Evolutionary conservation across 2,113 vertebrate species (phyloP).

Genomic region (Sturnira hondurensis): DNA sequence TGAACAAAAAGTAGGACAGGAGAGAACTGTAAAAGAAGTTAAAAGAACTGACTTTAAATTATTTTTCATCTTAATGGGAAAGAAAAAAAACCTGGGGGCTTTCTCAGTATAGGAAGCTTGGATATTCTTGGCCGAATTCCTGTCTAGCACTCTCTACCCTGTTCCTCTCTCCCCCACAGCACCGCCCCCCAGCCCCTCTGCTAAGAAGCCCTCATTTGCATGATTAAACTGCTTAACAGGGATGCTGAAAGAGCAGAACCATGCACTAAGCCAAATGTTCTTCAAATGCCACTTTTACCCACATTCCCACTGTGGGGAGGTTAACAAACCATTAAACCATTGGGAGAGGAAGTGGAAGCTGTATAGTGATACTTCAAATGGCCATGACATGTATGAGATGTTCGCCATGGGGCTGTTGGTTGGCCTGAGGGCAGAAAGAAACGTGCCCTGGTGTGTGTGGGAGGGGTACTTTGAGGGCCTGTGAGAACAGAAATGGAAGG

Average conservation of each 20-base stretch:
- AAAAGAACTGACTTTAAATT: slow-evolving; percentile 64
- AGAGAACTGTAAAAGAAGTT: slow-evolving; percentile 47
- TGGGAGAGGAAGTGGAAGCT: not conserved
- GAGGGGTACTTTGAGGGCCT: not conserved
- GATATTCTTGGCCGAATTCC: slow-evolving; percentile 64
- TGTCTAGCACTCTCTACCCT: slow-evolving; percentile 64
- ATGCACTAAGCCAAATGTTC: slow-evolving; percentile 29
- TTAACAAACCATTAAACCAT: not conserved
- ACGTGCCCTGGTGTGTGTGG: not conserved
- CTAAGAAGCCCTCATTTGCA: slow-evolving; percentile 50
- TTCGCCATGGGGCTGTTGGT: not conserved
- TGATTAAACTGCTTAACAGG: slow-evolving; percentile 54
- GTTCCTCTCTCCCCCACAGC: slow-evolving; percentile 1
- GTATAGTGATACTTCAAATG: not conserved
- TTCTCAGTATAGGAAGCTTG: slow-evolving; percentile 51
- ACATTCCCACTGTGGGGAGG: no score
- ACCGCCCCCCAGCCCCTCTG: not conserved
- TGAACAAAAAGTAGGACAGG: slow-evolving; percentile 22
- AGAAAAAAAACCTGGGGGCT: not conserved
- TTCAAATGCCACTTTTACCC: slow-evolving; percentile 35
- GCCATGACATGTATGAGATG: not conserved
- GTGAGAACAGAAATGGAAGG: not conserved
- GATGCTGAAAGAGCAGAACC: not conserved
- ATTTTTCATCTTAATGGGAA: slow-evolving; percentile 18
- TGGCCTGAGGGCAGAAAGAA: not conserved